These are phyloP conservation scores for Phthorimaea operculella DNA, from an alignment of 1,140 invertebrate species.

Conservation along the genomic window DNA sequence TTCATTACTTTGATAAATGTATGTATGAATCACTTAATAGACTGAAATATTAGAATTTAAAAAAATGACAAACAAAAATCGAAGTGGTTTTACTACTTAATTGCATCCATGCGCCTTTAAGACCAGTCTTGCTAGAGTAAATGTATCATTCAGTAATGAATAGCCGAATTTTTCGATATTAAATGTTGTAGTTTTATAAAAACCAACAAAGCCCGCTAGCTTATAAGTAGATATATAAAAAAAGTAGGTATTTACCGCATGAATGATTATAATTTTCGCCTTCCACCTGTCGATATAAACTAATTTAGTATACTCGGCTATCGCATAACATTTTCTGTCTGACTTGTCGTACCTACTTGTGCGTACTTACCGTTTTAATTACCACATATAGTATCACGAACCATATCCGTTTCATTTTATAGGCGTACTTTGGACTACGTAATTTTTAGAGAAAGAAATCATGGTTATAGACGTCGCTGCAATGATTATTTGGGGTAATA, in stretches of 20 bases:
- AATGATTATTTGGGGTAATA: slow-evolving; percentile 30
- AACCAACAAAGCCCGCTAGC: too few species aligned
- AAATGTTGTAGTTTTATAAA: too few species aligned
- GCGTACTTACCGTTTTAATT: slow-evolving; percentile 17
- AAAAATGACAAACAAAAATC: too few species aligned
- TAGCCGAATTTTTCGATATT: too few species aligned
- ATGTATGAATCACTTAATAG: too few species aligned
- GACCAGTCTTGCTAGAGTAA: too few species aligned
- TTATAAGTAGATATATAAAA: background rate
- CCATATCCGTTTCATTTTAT: slow-evolving; percentile 34
- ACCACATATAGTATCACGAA: slow-evolving; percentile 16
- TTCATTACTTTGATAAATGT: too few species aligned
- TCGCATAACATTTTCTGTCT: background rate
- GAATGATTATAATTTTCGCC: slow-evolving; percentile 28
- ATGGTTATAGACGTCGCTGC: slow-evolving; percentile 19
- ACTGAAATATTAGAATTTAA: too few species aligned
- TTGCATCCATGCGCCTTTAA: too few species aligned
- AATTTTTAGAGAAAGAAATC: slow-evolving; percentile 17
- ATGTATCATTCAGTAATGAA: too few species aligned
- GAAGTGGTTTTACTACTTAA: too few species aligned
- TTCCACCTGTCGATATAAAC: slow-evolving; percentile 10
- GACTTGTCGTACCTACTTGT: background rate
- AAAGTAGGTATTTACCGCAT: slow-evolving; percentile 21
- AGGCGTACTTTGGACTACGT: slow-evolving; percentile 19
- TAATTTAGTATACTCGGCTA: background rate